phyloP scores from a whole-genome alignment of 2,113 vertebrate species.

The Colius striatus region DNA sequence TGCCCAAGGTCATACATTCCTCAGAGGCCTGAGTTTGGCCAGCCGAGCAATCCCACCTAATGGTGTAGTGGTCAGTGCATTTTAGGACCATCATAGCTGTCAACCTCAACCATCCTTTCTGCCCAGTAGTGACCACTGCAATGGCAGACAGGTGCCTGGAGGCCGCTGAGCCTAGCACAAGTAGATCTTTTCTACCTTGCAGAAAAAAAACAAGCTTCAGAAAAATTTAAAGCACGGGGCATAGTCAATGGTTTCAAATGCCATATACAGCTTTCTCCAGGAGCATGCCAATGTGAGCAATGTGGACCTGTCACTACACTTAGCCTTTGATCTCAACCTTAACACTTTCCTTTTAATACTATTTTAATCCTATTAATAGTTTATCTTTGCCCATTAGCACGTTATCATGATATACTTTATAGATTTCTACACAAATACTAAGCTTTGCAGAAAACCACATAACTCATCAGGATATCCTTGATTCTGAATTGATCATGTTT shows the following conservation, averaged over 20 bases:
- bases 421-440: not conserved
- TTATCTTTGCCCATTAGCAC: not conserved
- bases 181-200: not conserved
- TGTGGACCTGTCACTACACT: not conserved
- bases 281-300: not conserved
- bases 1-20: not conserved
- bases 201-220: not conserved
- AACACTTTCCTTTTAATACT: not conserved
- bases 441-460: not conserved
- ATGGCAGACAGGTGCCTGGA: not conserved
- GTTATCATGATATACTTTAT: not conserved
- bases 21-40: not conserved
- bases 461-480: not conserved
- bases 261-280: not conserved
- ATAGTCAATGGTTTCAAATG: not conserved
- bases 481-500: not conserved
- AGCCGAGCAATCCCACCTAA: not conserved
- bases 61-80: not conserved
- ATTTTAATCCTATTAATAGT: not conserved
- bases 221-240: not conserved
- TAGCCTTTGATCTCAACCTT: not conserved
- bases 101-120: not conserved
- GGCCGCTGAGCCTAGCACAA: not conserved
- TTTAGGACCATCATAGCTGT: not conserved
- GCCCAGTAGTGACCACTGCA: not conserved